Evolutionary conservation across 2,888 invertebrate species (phyloP).

Genomic region (Drosophila neoperkinsi): DNA sequence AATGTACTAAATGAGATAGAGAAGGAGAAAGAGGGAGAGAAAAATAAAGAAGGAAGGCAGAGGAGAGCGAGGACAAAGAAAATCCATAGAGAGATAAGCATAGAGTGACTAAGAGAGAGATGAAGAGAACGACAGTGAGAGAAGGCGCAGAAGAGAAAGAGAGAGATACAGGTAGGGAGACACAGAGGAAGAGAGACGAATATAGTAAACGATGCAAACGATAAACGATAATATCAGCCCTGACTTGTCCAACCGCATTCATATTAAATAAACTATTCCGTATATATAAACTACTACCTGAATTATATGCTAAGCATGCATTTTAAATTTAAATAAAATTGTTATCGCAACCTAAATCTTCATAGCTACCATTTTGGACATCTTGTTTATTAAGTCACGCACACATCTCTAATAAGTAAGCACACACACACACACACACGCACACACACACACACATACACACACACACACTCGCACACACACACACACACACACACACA

Average conservation of each 20-base stretch:
- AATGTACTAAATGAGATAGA: not conserved
- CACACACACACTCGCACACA: constrained; percentile 2
- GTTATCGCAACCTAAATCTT: not conserved
- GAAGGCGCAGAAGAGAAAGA: not conserved
- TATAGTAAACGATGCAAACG: not conserved
- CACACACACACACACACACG: constrained; percentile 20
- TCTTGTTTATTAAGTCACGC: constrained; percentile 36
- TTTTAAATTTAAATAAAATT: constrained; percentile 1
- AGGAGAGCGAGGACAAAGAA: not conserved
- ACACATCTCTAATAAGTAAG: constrained; percentile 46
- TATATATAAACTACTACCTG: too few species aligned
- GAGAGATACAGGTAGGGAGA: not conserved
- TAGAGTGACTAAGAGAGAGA: not conserved
- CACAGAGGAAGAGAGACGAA: accelerated
- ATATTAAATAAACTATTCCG: not conserved
- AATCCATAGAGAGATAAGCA: too few species aligned
- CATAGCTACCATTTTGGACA: constrained; percentile 1
- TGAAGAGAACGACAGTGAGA: not conserved
- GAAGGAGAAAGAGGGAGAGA: too few species aligned
- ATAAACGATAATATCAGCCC: not conserved
- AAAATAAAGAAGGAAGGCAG: not conserved
- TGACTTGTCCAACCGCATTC: not conserved
- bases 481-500: constrained; percentile 5
- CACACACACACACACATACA: constrained; percentile 3
- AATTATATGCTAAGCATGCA: not conserved